Conservation (phyloP, 92 coral and sea anemone species). For the Bergia sp. region DNA sequence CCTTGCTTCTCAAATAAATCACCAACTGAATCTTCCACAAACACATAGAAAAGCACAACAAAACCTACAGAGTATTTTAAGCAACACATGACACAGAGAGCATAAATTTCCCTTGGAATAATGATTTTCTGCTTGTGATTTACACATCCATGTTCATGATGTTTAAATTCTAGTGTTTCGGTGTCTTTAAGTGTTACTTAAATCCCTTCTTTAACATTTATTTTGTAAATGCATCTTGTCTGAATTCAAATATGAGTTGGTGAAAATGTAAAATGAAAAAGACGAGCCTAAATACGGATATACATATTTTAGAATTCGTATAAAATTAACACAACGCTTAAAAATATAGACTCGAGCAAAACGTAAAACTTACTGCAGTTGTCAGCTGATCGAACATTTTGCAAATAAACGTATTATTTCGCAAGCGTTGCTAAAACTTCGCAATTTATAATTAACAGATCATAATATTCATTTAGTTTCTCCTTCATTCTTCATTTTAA, state of each 20-base stretch:
- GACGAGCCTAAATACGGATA: no score
- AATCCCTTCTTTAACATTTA: no score
- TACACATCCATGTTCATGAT: neutral
- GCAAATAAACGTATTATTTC: neutral
- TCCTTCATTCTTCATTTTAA: constrained; percentile 1
- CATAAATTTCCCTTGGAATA: neutral
- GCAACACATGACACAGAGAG: neutral
- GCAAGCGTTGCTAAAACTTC: constrained; percentile 12
- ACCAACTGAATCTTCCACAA: neutral
- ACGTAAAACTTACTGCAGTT: neutral
- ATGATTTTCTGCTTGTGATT: neutral
- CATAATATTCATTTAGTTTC: constrained; percentile 1
- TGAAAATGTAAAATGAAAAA: no score
- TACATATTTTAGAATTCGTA: neutral
- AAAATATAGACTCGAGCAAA: neutral
- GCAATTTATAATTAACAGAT: constrained; percentile 10
- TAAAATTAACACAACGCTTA: neutral
- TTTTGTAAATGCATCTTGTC: neutral
- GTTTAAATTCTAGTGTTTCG: neutral
- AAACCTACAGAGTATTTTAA: neutral
- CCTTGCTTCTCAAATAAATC: no score
- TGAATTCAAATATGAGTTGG: neutral
- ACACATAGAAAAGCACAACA: neutral
- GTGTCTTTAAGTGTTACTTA: neutral
- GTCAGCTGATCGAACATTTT: neutral